These are phyloP conservation scores for Theretra japonica DNA, from an alignment of 2,888 invertebrate genomes.

Conservation along the genomic window DNA sequence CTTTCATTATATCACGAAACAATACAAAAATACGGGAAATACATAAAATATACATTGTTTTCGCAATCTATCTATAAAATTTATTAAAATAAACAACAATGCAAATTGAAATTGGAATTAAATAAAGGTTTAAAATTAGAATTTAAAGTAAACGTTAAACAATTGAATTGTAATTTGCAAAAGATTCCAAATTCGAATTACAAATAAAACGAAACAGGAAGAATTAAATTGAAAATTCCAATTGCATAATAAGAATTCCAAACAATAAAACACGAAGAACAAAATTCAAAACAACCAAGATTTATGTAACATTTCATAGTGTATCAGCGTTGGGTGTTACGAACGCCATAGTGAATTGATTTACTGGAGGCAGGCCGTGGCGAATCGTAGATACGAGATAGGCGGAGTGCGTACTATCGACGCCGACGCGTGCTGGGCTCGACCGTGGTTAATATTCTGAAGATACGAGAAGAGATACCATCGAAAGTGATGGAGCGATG, in stretches of 20 bases:
- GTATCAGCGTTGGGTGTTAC: not conserved
- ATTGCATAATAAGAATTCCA: not conserved
- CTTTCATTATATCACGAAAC: not conserved
- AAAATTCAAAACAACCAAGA: conserved; percentile 4
- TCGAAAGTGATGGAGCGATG: conserved; percentile 14
- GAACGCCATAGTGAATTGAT: conserved; percentile 52
- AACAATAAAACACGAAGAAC: not conserved
- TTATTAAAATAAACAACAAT: too few species aligned
- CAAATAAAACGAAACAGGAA: not conserved
- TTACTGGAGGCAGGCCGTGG: conserved; percentile 40
- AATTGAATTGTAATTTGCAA: too few species aligned
- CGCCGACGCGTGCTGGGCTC: conserved; percentile 40
- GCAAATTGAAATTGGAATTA: too few species aligned
- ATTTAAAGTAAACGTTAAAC: too few species aligned
- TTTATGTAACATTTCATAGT: conserved; percentile 18
- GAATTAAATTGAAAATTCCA: not conserved
- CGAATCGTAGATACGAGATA: conserved; percentile 42
- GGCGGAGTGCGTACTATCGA: conserved; percentile 20
- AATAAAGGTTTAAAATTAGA: too few species aligned
- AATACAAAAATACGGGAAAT: not conserved
- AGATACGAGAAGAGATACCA: conserved; percentile 7
- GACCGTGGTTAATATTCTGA: conserved; percentile 41
- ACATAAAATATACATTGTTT: too few species aligned
- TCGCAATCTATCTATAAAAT: too few species aligned
- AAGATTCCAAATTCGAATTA: too few species aligned